Evolutionary conservation across 92 coral and sea anemone species (phyloP).

Genomic region (Phenganax subtilis): DNA sequence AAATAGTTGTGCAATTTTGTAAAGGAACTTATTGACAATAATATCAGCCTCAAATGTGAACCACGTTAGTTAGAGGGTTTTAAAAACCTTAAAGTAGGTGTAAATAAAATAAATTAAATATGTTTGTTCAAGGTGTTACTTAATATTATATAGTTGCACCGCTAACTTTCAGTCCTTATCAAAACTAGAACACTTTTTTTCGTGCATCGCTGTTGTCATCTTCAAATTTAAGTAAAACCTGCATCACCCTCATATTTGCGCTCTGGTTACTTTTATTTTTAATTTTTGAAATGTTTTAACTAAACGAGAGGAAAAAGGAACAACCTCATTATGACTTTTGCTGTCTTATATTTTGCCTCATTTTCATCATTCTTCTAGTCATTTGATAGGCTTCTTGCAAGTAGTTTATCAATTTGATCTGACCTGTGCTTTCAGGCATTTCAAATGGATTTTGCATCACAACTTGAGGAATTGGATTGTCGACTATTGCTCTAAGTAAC

Average conservation of each 20-base stretch:
- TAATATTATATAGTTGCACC: background rate
- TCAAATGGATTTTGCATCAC: constrained; percentile 14
- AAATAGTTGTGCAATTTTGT: background rate
- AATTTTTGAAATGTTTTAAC: constrained; percentile 27
- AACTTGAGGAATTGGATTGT: constrained; percentile 17
- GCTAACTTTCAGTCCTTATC: background rate
- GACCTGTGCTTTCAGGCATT: constrained; percentile 15
- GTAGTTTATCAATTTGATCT: constrained; percentile 7
- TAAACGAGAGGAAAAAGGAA: constrained; percentile 17
- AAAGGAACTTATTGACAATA: background rate
- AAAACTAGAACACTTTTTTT: background rate
- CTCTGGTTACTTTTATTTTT: background rate
- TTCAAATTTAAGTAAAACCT: constrained; percentile 21
- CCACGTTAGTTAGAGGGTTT: background rate
- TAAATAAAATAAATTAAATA: background rate
- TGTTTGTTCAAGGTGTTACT: background rate
- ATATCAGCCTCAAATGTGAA: background rate
- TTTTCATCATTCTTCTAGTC: constrained; percentile 2
- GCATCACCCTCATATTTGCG: constrained; percentile 13
- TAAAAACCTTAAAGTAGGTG: background rate
- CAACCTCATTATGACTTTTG: constrained; percentile 11
- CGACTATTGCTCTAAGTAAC: background rate
- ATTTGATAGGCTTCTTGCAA: constrained; percentile 26
- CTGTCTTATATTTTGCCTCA: constrained; percentile 4
- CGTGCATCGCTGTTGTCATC: constrained; percentile 1